Base-by-base conservation (phyloP, 2,888 invertebrate species). In the Andricus quercusramuli region DNA sequence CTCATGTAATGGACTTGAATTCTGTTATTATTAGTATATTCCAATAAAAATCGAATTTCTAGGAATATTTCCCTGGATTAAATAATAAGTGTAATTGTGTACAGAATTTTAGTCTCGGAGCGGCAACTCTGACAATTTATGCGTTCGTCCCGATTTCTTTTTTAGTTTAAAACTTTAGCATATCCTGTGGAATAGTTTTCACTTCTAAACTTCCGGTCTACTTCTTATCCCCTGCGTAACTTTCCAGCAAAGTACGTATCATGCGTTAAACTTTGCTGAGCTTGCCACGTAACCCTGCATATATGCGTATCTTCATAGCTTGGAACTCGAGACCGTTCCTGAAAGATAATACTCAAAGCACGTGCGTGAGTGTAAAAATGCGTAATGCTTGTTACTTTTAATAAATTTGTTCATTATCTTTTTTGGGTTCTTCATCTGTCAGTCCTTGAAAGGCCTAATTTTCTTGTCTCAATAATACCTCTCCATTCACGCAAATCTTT, bases 301-400 rank as follows among this genome's bases (percentile, higher is more conserved):
- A 51, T 74, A 51, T 76, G 47, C 79, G 79, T 76, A 80, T 65
- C 76, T 47, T 44, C 70, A 78, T 59, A 59, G 62, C 59, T 41
- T 77, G 68, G 51, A 82, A 79, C 79, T 77, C 66, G 78, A 79
- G 78, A 79, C 70, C 83, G 79, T 80, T 81, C 79, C 78, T 79
- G 79, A 78, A 83, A 81, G 81, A 82, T 80, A 79, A 83, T 82
- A 83, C 79, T 64, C 70, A 67, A 74, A 83, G 81, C 82, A 81
- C 83, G 82, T 81, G 83, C 81, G 82, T 81, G 80, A 78, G 80
- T 78, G 70, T 82, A 79, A 74, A 83, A 77, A 81, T 82, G 82
- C 82, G 82, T 83, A 83, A 83, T 82, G 67, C 80, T 77, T 56
- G 20, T 25, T 56, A 44, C 51, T 25, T 65, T 59, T 74, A 66